phyloP scores from a whole-genome alignment of 2,113 vertebrate genomes.

The Colius striatus region DNA sequence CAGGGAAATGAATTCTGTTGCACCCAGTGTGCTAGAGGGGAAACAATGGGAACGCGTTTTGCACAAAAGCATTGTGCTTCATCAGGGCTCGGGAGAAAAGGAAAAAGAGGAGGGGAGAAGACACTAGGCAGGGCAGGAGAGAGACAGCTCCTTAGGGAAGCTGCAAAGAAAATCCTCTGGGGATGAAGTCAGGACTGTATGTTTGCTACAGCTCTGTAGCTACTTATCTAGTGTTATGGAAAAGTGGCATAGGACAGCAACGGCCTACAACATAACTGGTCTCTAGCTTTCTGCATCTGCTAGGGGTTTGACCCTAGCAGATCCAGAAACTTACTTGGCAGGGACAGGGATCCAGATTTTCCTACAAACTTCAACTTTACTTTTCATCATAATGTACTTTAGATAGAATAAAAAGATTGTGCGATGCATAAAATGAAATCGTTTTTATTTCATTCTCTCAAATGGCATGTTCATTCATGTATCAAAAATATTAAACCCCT shows the following conservation, averaged over 20 bases:
- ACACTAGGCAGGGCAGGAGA: neutral
- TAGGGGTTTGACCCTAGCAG: neutral
- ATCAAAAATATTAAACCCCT: slow-evolving; percentile 35
- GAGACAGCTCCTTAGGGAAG: neutral
- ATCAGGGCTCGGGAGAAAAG: neutral
- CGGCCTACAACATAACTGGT: neutral
- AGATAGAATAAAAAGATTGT: neutral
- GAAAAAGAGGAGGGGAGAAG: neutral
- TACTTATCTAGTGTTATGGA: neutral
- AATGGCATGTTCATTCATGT: neutral
- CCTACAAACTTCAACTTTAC: neutral
- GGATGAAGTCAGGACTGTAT: neutral
- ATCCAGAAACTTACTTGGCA: neutral
- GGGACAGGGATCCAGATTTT: neutral
- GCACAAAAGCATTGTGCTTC: neutral
- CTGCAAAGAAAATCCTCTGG: neutral
- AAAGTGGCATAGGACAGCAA: neutral
- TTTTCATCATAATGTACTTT: neutral
- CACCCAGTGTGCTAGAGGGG: neutral
- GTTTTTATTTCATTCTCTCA: neutral
- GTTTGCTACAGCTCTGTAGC: neutral
- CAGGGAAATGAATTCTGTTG: neutral
- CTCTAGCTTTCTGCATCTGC: neutral
- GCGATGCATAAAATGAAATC: neutral
- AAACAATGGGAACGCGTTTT: neutral